phyloP scores from a whole-genome alignment of 2,113 vertebrate genomes.

The Vidua macroura region DNA sequence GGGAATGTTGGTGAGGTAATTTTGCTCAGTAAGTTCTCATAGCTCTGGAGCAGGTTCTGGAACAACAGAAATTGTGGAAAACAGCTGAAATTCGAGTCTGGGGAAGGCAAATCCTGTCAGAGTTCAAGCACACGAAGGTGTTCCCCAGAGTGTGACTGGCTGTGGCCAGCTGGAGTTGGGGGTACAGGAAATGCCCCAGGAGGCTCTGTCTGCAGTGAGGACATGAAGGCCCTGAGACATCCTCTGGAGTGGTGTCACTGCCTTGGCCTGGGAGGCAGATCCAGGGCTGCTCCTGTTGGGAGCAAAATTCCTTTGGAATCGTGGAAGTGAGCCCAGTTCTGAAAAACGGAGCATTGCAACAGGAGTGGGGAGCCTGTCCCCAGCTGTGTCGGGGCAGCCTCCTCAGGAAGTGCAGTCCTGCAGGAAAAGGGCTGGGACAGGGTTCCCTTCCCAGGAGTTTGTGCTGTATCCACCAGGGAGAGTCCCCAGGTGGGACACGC shows the following conservation, averaged over 20 bases:
- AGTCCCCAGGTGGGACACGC: not conserved
- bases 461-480: not conserved
- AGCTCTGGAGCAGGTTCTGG: not conserved
- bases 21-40: not conserved
- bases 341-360: not conserved
- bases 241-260: not conserved
- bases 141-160: accelerated
- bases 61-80: not conserved
- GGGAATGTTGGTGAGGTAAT: not conserved
- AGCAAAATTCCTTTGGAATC: slow-evolving; percentile 4
- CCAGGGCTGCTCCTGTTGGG: not conserved
- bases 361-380: not conserved
- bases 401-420: not conserved
- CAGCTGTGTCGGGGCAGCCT: not conserved
- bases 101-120: not conserved
- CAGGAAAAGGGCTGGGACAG: not conserved
- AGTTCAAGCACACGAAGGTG: not conserved
- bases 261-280: not conserved
- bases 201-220: not conserved
- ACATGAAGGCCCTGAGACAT: not conserved
- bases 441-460: not conserved
- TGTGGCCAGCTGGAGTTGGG: not conserved
- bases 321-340: not conserved
- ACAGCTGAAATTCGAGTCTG: not conserved
- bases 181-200: not conserved